phyloP scores from a whole-genome alignment of 2,113 vertebrate species.

The Tringa solitaria region DNA sequence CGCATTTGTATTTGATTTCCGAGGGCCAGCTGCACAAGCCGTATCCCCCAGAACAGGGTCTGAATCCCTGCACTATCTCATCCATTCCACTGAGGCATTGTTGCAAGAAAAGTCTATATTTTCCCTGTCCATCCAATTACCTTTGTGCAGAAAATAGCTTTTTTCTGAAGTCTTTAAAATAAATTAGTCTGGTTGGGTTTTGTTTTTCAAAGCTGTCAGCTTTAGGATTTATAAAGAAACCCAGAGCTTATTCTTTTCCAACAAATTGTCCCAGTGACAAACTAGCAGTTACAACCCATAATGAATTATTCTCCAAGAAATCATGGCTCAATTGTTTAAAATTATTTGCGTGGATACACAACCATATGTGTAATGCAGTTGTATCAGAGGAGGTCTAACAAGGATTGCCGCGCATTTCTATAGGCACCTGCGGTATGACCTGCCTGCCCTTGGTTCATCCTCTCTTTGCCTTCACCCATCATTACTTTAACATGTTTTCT shows the following conservation, averaged over 20 bases:
- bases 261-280: neutral
- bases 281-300: neutral
- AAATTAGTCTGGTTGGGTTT: neutral
- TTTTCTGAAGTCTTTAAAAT: neutral
- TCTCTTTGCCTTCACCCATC: neutral
- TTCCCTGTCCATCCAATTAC: neutral
- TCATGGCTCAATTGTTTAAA: neutral
- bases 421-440: neutral
- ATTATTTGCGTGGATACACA: neutral
- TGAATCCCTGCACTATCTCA: neutral
- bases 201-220: neutral
- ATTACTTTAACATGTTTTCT: neutral
- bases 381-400: neutral
- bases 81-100: neutral
- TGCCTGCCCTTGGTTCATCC: neutral
- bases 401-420: rapidly evolving
- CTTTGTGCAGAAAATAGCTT: neutral
- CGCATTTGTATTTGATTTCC: neutral
- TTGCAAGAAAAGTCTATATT: neutral
- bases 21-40: neutral
- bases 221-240: neutral
- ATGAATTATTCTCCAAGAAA: neutral
- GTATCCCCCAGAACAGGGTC: neutral
- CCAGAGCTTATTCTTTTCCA: neutral
- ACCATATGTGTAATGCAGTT: neutral